Evolutionary conservation across 1,140 invertebrate genomes (phyloP), one percentile per base, ranked within the genome.

Genomic region (Scaptomyza graminum): DNA sequence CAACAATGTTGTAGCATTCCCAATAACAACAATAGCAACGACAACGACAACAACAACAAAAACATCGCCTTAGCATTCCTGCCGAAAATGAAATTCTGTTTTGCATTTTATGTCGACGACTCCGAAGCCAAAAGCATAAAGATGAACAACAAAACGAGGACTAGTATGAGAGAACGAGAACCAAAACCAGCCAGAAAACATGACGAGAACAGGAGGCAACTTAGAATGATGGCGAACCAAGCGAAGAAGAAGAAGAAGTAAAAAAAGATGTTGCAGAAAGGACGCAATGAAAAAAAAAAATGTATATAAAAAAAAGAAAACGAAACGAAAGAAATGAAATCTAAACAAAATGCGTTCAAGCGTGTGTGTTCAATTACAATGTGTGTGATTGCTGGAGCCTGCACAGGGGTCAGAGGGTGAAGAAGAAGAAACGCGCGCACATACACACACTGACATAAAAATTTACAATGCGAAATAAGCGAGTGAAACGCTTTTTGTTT

Each of bases 291-390:
- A 44, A 41, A 39, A 50, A 68, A 47, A 70, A 50, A 61, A 56
- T 44, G 63, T 50, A 67, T 51, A 49, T 31, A 31, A 39, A 49
- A 66, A 67, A 43, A 50, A 13, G 22, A 43, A 46, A 66, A 67
- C 34, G 41, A 13, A 15, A 49, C 57, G 13, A 72, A 68, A 75
- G 81, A 88, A 88, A 88, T 88, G 79, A 89, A 89, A 88, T 88
- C 84, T 88, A 88, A 89, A 88, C 83, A 88, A 89, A 90, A 90
- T 90, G 82, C 87, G 83, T 83, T 90, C 73, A 76, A 87, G 87
- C 88, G 76, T 90, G 87, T 90, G 82, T 88, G 87, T 90, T 90
- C 87, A 90, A 90, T 90, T 90, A 90, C 87, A 90, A 90, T 90
- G 87, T 90, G 87, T 90, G 87, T 90, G 87, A 90, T 90, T 90